These are phyloP conservation scores for Drosophila phalerata DNA, from an alignment of 2,888 invertebrate genomes.

Conservation along the genomic window DNA sequence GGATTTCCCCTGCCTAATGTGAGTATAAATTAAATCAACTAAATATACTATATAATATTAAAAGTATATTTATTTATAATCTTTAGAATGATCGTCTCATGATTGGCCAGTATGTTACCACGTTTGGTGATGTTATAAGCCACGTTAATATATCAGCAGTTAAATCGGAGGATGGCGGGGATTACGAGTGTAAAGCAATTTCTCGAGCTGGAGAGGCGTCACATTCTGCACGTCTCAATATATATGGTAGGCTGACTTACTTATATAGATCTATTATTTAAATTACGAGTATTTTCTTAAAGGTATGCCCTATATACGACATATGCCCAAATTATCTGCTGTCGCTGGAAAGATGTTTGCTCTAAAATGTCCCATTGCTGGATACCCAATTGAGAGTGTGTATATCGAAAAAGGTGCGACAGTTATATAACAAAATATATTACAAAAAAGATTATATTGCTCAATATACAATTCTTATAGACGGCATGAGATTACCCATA, in stretches of 20 bases:
- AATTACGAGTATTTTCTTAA: neutral
- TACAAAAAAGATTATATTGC: neutral
- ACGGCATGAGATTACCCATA: constrained; percentile 92
- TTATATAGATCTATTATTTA: neutral
- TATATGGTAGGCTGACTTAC: constrained; percentile 88
- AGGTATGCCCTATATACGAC: constrained; percentile 93
- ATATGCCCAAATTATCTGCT: constrained; percentile 94
- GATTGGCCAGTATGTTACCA: constrained; percentile 95
- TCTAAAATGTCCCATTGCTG: constrained; percentile 95
- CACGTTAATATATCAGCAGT: constrained; percentile 95
- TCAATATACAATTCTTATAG: constrained; percentile 84
- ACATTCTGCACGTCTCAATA: constrained; percentile 94
- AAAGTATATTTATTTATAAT: neutral
- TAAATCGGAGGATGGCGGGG: constrained; percentile 95
- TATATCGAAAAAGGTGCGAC: constrained; percentile 93
- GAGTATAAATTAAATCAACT: constrained; percentile 48
- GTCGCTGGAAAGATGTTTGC: constrained; percentile 92
- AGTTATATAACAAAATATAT: neutral
- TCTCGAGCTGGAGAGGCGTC: constrained; percentile 92
- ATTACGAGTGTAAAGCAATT: constrained; percentile 93
- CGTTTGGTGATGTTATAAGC: constrained; percentile 96
- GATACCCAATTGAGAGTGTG: constrained; percentile 93
- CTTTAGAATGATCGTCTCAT: constrained; percentile 89
- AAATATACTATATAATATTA: neutral
- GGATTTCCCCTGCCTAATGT: constrained; percentile 89